Evolutionary conservation across 2,113 vertebrate species (phyloP).

Genomic region (Alligator sinensis): DNA sequence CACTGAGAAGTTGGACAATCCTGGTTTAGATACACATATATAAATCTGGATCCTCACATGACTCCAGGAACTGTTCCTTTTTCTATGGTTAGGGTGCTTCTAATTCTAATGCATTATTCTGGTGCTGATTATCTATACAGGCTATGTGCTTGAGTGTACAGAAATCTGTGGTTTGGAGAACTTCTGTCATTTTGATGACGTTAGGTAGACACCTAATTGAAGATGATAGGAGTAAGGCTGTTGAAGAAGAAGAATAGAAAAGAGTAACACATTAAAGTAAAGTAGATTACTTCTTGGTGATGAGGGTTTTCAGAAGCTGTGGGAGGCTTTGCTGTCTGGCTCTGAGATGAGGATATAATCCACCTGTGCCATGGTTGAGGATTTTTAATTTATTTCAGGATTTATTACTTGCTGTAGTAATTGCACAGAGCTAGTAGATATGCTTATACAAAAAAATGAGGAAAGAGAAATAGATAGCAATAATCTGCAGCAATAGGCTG

Average conservation of each 20-base stretch:
- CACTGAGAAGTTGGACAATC: background rate
- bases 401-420: slow-evolving; percentile 57
- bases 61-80: background rate
- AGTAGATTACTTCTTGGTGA: background rate
- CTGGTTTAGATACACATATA: background rate
- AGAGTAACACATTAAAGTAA: rapidly evolving
- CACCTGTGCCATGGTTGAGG: background rate
- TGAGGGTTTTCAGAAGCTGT: background rate
- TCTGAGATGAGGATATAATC: background rate
- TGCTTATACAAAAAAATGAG: background rate
- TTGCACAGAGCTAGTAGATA: slow-evolving; percentile 11
- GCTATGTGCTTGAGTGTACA: background rate
- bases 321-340: background rate
- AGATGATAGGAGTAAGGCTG: background rate
- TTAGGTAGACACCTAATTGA: background rate
- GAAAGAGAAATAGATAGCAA: background rate
- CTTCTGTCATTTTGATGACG: background rate
- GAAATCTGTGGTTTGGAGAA: background rate
- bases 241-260: background rate
- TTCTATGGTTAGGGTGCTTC: rapidly evolving
- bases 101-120: background rate
- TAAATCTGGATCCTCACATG: background rate
- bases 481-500: background rate
- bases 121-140: background rate
- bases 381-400: slow-evolving; percentile 65